Conservation (phyloP, 1,140 invertebrate genomes). For the Papilio dardanus region DNA sequence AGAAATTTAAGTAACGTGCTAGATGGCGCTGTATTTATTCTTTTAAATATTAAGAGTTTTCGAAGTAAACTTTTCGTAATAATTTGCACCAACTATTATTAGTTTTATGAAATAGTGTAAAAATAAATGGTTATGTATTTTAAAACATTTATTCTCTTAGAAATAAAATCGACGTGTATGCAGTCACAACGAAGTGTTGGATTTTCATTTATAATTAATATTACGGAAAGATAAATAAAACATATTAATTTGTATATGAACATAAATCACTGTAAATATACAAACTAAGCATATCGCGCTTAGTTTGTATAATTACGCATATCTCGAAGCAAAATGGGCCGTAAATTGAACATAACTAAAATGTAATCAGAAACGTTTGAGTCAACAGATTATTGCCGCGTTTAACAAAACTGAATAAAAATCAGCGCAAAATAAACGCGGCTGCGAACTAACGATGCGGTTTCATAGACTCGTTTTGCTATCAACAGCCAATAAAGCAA, state of each 20-base stretch:
- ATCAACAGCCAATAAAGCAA: slow-evolving; percentile 60
- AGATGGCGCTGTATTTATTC: background rate
- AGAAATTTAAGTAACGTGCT: background rate
- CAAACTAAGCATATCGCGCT: no score
- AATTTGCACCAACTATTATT: background rate
- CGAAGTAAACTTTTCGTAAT: background rate
- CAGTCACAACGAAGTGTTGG: background rate
- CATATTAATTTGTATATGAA: no score
- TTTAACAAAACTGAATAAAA: background rate
- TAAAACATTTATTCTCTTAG: background rate
- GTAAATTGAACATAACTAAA: background rate
- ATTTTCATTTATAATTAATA: no score
- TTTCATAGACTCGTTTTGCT: slow-evolving; percentile 51
- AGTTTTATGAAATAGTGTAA: background rate
- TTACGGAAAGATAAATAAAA: no score
- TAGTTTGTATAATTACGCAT: background rate
- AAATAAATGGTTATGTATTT: background rate
- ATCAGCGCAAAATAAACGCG: slow-evolving; percentile 10
- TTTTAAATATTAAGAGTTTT: background rate
- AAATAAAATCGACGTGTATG: background rate
- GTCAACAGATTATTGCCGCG: background rate
- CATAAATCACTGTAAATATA: no score
- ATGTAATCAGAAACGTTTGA: slow-evolving; percentile 40
- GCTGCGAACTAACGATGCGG: slow-evolving; percentile 43
- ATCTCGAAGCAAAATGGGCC: background rate